A percentile compares a stretch with the other conserved stretches of the same genome.
Evolutionary conservation across 2,797 vertebrate genomes (phyloP).

Genomic region (Sebastiscus tertius): DNA sequence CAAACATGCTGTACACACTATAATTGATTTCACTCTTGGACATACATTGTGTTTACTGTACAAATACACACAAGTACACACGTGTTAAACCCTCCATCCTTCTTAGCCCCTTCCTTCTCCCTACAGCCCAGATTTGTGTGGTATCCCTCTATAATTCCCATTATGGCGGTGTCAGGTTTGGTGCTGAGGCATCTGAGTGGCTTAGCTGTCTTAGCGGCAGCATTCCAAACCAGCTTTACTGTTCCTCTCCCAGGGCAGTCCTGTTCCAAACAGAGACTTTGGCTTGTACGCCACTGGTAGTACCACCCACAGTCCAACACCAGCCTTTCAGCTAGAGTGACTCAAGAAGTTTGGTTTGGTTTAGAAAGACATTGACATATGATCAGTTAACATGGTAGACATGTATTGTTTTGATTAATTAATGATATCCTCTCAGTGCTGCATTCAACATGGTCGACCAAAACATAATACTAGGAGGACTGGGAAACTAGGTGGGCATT

Average conservation of each 20-base stretch:
- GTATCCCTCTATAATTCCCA: constrained; percentile 66
- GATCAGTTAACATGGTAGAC: not conserved
- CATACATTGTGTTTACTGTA: constrained; percentile 4
- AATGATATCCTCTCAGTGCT: not conserved
- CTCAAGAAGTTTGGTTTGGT: constrained; percentile 7
- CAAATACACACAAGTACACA: constrained; percentile 2
- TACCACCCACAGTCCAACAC: constrained; percentile 22
- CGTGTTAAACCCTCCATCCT: constrained; percentile 14
- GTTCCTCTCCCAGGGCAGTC: constrained; percentile 56
- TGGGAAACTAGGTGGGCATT: not conserved
- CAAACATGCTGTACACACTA: not conserved
- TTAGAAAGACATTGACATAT: not conserved
- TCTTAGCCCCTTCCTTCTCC: constrained; percentile 23
- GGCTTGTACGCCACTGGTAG: constrained; percentile 16
- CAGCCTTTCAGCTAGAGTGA: constrained; percentile 12
- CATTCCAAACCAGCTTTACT: constrained; percentile 68
- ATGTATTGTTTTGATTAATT: not conserved
- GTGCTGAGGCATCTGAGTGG: constrained; percentile 68
- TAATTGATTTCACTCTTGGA: not conserved
- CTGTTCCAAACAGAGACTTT: constrained; percentile 52
- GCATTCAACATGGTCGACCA: not conserved
- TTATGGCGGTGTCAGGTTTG: constrained; percentile 68
- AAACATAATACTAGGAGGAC: not conserved
- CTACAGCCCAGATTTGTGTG: constrained; percentile 62
- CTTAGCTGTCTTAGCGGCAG: constrained; percentile 72